Base-by-base conservation (phyloP, 2,888 invertebrate species). In the Drosophila neutralis region DNA sequence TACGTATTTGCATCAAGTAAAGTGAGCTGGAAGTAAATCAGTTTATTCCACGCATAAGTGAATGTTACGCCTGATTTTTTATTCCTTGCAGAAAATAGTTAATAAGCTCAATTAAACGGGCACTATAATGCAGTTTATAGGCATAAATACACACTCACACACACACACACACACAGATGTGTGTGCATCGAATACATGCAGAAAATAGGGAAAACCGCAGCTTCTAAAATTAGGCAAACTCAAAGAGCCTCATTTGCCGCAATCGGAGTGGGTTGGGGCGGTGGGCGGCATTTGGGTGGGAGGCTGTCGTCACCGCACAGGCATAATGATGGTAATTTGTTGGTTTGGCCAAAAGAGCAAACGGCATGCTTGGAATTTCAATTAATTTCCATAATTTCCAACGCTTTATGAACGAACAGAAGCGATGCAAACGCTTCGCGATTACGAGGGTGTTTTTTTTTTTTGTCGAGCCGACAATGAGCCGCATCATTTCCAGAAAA, bases 351-450 rank as follows among this genome's bases (percentile, higher is more conserved):
- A 92, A 91, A 92, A 92, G 92, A 91, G 90, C 91, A 92, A 90
- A 87, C 87, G 92, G 93, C 87, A 93, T 92, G 89, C 85, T 83
- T 90, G 91, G 93, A 92, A 92, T 92, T 92, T 92, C 92, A 92
- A 92, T 92, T 92, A 92, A 92, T 92, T 92, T 92, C 91, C 91
- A 92, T 92, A 93, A 92, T 91, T 91, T 91, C 85, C 88, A 83
- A 83, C 78, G 85, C 83, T 90, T 90, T 88, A 88, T 90, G 88
- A 88, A 70, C 79, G 79, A 72, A 71, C 80, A 51, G 57, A 76
- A 68, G 53, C 68, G 54, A 63, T 72, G 69, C 80, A 45, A 87
- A 70, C 57, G 69, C 67, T 48, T 54, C 78, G 79, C 75, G 68
- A 53, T 70, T 49, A 69, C 62, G 65, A 74, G 82, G 74, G 82